A percentile compares a stretch with the other conserved stretches of the same genome.
These are phyloP conservation scores for Glaucopsyche alexis DNA, from an alignment of 2,888 invertebrate genomes.

Conservation along the genomic window DNA sequence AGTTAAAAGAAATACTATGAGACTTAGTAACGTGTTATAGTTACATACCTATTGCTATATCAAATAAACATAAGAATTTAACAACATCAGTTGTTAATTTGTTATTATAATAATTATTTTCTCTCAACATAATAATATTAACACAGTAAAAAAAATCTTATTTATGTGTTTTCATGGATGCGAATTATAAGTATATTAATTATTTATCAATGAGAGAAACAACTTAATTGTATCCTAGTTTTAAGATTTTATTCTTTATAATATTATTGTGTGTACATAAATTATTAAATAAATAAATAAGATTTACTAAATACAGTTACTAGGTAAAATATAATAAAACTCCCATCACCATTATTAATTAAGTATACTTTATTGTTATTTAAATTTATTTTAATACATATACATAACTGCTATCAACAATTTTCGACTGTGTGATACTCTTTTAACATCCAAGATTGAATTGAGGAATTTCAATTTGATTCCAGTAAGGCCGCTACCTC, in stretches of 20 bases:
- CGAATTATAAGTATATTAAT: too few species aligned
- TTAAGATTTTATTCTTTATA: too few species aligned
- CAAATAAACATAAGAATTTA: too few species aligned
- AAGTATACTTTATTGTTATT: constrained; percentile 15
- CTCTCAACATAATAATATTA: not conserved
- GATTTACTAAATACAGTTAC: not conserved
- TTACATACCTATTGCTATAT: too few species aligned
- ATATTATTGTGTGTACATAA: too few species aligned
- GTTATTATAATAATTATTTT: not conserved
- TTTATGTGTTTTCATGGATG: too few species aligned
- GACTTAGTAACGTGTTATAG: too few species aligned
- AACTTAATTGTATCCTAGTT: too few species aligned
- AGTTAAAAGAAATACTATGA: not conserved
- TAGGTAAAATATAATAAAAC: not conserved
- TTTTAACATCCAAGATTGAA: not conserved
- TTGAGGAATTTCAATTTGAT: not conserved
- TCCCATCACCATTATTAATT: not conserved
- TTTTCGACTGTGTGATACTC: not conserved
- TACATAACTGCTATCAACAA: not conserved
- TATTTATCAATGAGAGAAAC: too few species aligned
- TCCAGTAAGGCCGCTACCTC: not conserved
- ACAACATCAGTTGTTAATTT: too few species aligned
- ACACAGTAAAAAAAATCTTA: too few species aligned
- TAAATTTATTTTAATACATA: constrained; percentile 2
- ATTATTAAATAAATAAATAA: too few species aligned